These are phyloP conservation scores for Bubo blakistoni DNA, from an alignment of 2,113 vertebrate genomes.

Conservation along the genomic window DNA sequence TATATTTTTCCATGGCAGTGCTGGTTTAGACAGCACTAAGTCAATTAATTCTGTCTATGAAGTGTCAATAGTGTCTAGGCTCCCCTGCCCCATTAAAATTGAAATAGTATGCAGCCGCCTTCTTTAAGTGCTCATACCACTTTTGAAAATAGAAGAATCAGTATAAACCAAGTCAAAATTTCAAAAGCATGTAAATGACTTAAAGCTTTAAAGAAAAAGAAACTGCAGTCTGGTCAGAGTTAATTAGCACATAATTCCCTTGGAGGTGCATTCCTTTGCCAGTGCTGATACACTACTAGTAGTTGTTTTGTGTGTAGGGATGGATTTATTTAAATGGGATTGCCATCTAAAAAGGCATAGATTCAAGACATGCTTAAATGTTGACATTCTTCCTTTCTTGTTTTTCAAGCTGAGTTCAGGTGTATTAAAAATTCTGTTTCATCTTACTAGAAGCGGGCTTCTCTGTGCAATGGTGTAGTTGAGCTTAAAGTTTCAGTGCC, in stretches of 20 bases:
- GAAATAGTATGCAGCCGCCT: neutral
- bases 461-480: neutral
- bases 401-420: neutral
- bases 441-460: neutral
- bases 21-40: neutral
- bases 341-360: neutral
- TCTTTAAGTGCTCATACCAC: neutral
- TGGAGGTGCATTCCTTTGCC: neutral
- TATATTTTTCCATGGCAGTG: neutral
- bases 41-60: neutral
- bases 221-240: neutral
- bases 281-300: neutral
- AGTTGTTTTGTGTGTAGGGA: neutral
- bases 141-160: neutral
- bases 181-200: neutral
- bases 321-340: neutral
- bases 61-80: neutral
- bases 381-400: neutral
- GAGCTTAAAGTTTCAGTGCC: neutral
- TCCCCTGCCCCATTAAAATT: neutral
- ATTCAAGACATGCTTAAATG: neutral
- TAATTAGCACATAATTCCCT: neutral
- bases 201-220: neutral
- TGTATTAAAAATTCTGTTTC: neutral
- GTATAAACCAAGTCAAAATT: neutral